Evolutionary conservation across 2,797 vertebrate species (phyloP).

Genomic region (Acipenser oxyrinchus): DNA sequence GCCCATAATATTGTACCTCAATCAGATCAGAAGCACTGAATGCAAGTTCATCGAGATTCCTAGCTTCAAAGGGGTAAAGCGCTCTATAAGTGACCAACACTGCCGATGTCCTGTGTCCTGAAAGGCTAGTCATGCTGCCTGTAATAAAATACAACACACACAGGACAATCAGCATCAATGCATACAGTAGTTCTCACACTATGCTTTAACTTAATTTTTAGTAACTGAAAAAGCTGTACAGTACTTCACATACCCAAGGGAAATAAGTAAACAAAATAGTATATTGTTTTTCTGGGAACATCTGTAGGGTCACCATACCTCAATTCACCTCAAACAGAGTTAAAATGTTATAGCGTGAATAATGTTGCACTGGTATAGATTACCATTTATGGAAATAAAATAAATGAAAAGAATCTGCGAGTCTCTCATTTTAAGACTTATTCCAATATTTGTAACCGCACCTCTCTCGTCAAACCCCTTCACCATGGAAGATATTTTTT

Average conservation of each 20-base stretch:
- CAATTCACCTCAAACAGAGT: too few species aligned
- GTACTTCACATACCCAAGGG: conserved; percentile 38
- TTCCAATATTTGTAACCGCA: not conserved
- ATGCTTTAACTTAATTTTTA: not conserved
- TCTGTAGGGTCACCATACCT: too few species aligned
- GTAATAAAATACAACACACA: conserved; percentile 12
- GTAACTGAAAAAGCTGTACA: not conserved
- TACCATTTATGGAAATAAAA: too few species aligned
- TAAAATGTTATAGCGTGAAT: too few species aligned
- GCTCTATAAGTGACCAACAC: conserved; percentile 72
- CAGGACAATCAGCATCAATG: too few species aligned
- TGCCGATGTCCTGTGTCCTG: conserved; percentile 50
- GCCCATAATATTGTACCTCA: conserved; percentile 59
- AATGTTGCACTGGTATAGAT: too few species aligned
- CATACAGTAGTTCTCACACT: too few species aligned
- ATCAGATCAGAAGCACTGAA: conserved; percentile 76
- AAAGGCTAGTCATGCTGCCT: conserved; percentile 40
- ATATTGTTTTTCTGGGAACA: too few species aligned
- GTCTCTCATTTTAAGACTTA: too few species aligned
- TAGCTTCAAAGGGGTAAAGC: conserved; percentile 83
- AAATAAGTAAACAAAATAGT: too few species aligned
- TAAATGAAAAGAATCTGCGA: too few species aligned
- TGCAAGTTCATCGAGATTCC: conserved; percentile 86
- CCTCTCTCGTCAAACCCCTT: conserved; percentile 54
- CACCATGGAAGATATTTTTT: conserved; percentile 56